Evolutionary conservation across 2,888 invertebrate species (phyloP).

Genomic region (Geophilus truncorum): DNA sequence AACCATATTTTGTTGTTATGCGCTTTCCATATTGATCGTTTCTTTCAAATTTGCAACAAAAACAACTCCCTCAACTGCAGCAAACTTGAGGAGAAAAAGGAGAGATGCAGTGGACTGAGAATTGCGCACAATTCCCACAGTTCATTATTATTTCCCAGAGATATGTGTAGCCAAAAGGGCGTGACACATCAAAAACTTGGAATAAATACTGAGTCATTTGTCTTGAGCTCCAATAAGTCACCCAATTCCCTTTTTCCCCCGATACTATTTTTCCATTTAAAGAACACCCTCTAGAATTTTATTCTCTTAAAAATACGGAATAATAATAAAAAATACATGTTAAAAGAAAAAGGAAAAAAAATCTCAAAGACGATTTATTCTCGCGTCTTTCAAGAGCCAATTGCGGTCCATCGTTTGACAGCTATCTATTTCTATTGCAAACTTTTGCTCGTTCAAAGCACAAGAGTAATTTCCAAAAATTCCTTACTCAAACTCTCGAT

Average conservation of each 20-base stretch:
- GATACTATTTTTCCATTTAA: neutral
- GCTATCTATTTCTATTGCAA: conserved; percentile 1
- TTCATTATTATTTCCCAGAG: conserved; percentile 20
- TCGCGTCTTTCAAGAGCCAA: neutral
- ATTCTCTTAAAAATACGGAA: neutral
- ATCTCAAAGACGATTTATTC: neutral
- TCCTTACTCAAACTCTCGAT: conserved; percentile 16
- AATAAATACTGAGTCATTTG: conserved; percentile 7
- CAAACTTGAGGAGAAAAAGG: neutral
- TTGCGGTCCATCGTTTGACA: neutral
- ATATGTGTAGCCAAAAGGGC: conserved; percentile 16
- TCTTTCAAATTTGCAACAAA: conserved; percentile 16
- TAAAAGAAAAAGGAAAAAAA: neutral
- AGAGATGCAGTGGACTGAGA: conserved; percentile 7
- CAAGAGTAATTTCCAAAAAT: neutral
- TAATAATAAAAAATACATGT: neutral
- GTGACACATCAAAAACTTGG: conserved; percentile 20
- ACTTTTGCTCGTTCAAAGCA: neutral
- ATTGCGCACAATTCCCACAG: conserved; percentile 20
- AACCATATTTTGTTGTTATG: conserved; percentile 20
- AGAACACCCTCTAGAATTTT: neutral
- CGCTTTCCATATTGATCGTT: conserved; percentile 20
- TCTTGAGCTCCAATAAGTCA: conserved; percentile 7
- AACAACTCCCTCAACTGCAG: conserved; percentile 12
- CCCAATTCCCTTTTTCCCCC: neutral